Conservation (phyloP, 2,797 vertebrate genomes). For the Dicrostonyx torquatus region DNA sequence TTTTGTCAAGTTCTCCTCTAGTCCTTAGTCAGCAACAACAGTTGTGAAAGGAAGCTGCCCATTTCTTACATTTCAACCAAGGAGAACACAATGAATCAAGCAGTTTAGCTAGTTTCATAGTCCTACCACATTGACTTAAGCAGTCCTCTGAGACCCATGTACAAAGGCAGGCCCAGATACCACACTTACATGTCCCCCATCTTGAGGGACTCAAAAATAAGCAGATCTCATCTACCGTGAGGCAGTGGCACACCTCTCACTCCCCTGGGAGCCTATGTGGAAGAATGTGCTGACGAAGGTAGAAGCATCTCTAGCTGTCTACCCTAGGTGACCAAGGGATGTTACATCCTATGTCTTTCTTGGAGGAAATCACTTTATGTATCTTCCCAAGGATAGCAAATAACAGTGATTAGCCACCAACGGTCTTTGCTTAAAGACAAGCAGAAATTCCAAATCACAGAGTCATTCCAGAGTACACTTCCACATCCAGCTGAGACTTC, state of each 20-base stretch:
- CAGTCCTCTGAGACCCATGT: too few relatives aligned
- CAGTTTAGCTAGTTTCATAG: background rate
- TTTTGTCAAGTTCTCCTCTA: background rate
- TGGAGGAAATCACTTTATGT: background rate
- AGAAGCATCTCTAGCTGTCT: background rate
- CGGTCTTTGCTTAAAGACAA: background rate
- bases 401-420: background rate
- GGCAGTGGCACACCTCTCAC: background rate
- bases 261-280: background rate
- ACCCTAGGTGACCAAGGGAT: background rate
- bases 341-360: background rate
- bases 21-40: background rate
- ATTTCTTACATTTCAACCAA: accelerated
- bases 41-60: background rate
- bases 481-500: background rate
- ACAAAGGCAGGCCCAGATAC: background rate
- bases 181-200: too few relatives aligned
- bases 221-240: background rate
- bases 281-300: background rate
- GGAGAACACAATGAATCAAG: background rate
- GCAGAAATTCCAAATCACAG: background rate
- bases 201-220: background rate
- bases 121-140: background rate
- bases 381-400: background rate
- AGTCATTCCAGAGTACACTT: background rate